These are phyloP conservation scores for Acleris holmiana DNA, from an alignment of 2,888 invertebrate genomes.

Conservation along the genomic window DNA sequence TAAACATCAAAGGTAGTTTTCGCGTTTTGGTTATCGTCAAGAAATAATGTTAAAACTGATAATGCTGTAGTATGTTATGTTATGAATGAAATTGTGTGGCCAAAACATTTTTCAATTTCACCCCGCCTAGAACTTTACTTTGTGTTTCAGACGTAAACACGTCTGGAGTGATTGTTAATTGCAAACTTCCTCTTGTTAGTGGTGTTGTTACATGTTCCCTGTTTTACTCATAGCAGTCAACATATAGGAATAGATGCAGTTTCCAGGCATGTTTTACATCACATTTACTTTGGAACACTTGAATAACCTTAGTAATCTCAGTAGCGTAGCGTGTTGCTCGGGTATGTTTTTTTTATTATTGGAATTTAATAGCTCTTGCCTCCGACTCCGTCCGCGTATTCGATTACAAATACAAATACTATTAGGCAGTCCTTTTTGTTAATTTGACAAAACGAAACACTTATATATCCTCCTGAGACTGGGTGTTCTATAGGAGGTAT, in stretches of 20 bases:
- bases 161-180: conserved; percentile 23
- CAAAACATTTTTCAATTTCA: conserved; percentile 14
- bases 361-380: too few relatives aligned
- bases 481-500: too few relatives aligned
- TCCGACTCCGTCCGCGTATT: too few relatives aligned
- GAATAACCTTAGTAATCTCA: conserved; percentile 10
- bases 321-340: too few relatives aligned
- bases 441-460: too few relatives aligned
- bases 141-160: conserved; percentile 11
- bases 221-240: conserved; percentile 7
- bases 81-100: not conserved
- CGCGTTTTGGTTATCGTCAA: too few relatives aligned
- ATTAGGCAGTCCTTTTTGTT: too few relatives aligned
- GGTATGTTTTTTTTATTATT: too few relatives aligned
- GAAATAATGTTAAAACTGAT: too few relatives aligned
- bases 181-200: conserved; percentile 18
- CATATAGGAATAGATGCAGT: conserved; percentile 5
- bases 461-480: too few relatives aligned
- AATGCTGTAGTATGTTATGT: not conserved
- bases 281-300: conserved; percentile 20
- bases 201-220: conserved; percentile 11
- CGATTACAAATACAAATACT: too few relatives aligned
- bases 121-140: conserved; percentile 15
- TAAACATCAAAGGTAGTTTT: not conserved
- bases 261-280: conserved; percentile 25